These are phyloP conservation scores for Oreotragus oreotragus DNA, from an alignment of 2,113 vertebrate genomes.

Conservation along the genomic window DNA sequence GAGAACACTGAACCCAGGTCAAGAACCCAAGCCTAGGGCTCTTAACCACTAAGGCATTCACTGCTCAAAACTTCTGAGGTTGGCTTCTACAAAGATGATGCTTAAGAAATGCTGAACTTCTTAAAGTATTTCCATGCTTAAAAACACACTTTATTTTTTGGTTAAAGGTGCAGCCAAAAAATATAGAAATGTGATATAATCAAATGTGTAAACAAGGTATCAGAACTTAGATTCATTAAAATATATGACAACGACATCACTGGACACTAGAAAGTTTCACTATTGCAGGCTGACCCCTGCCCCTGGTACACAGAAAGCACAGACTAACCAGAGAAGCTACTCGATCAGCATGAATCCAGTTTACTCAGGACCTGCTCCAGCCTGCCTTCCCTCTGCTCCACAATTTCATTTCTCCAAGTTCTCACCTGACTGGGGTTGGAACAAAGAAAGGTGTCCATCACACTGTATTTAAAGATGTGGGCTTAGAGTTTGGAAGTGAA, in stretches of 20 bases:
- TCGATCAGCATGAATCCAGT: background rate
- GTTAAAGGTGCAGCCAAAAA: conserved; percentile 45
- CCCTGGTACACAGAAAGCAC: background rate
- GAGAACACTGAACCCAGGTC: background rate
- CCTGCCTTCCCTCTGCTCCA: background rate
- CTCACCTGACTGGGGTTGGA: background rate
- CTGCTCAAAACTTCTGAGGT: background rate
- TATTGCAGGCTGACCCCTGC: background rate
- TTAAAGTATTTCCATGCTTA: background rate
- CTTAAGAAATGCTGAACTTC: background rate
- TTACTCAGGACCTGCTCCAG: background rate
- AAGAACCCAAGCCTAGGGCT: background rate
- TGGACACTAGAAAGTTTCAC: conserved; percentile 51
- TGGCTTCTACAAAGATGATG: background rate
- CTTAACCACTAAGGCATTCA: background rate
- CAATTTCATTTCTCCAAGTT: background rate
- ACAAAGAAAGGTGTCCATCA: background rate
- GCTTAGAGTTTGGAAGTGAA: conserved; percentile 10
- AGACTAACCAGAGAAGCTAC: background rate
- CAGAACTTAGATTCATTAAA: conserved; percentile 68
- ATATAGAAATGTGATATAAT: conserved; percentile 73
- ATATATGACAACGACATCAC: conserved; percentile 68
- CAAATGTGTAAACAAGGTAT: conserved; percentile 61
- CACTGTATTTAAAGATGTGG: background rate
- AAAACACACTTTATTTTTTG: conserved; percentile 61